A percentile compares a stretch with the other conserved stretches of the same genome.
Evolutionary conservation across 2,113 vertebrate species (phyloP).

Genomic region (Psettodes erumei): DNA sequence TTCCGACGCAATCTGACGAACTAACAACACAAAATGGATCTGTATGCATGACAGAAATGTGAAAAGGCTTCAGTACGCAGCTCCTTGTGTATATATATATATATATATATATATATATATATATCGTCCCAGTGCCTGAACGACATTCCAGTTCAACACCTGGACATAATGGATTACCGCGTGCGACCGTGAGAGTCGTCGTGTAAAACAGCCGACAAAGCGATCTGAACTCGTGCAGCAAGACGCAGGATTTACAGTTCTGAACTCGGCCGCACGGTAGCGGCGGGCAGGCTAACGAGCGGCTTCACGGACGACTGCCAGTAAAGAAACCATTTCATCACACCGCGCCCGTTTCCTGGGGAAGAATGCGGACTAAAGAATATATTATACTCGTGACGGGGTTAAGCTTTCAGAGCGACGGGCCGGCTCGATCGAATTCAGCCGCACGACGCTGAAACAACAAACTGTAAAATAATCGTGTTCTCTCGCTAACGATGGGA

Average conservation of each 20-base stretch:
- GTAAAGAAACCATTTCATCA: constrained; percentile 62
- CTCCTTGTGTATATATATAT: no score
- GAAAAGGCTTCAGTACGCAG: no score
- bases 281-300: constrained; percentile 47
- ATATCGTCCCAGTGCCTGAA: neutral
- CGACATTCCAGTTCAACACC: neutral
- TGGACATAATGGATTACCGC: constrained; percentile 2
- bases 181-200: neutral
- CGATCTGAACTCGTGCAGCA: no score
- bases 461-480: constrained; percentile 39
- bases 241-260: constrained; percentile 29
- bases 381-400: constrained; percentile 62
- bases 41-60: no score
- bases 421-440: constrained; percentile 35
- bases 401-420: constrained; percentile 40
- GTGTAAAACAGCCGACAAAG: no score
- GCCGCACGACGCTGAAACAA: constrained; percentile 55
- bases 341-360: constrained; percentile 54
- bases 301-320: constrained; percentile 63
- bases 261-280: constrained; percentile 50
- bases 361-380: constrained; percentile 49
- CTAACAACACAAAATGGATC: neutral
- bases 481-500: constrained; percentile 29
- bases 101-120: no score
- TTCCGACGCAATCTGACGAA: neutral